Evolutionary conservation across 2,797 vertebrate genomes (phyloP).

Genomic region (Schizothorax lantsangensis): DNA sequence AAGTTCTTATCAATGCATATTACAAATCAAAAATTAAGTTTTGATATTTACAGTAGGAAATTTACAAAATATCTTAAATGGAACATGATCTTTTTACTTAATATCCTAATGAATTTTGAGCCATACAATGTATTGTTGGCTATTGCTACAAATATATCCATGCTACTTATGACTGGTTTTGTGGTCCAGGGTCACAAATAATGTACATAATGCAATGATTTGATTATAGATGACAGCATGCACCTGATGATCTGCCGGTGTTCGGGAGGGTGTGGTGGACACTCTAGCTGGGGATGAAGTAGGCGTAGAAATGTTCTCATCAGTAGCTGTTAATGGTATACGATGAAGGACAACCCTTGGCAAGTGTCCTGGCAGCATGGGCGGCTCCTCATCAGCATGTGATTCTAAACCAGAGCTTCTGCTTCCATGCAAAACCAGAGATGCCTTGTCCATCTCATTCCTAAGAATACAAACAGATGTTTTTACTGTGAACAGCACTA

Average conservation of each 20-base stretch:
- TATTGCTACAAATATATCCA: background rate
- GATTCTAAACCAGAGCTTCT: background rate
- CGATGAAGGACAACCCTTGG: slow-evolving; percentile 46
- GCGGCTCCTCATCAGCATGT: background rate
- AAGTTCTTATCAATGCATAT: background rate
- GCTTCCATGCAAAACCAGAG: background rate
- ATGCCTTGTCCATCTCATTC: background rate
- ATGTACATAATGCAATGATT: background rate
- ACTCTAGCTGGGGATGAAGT: slow-evolving; percentile 30
- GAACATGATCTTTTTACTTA: background rate
- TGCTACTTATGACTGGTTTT: background rate
- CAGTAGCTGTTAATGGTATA: background rate
- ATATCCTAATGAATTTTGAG: background rate
- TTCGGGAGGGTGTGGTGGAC: background rate
- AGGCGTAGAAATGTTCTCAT: background rate
- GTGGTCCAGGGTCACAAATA: background rate
- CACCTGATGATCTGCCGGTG: slow-evolving; percentile 20
- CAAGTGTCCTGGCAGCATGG: background rate
- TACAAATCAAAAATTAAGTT: background rate
- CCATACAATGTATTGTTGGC: background rate
- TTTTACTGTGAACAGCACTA: background rate
- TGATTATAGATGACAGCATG: background rate
- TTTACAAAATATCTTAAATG: background rate
- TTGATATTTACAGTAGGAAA: background rate
- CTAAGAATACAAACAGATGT: slow-evolving; percentile 5